Percentiles rank a stretch among this genome's conserved stretches.
Conservation (phyloP, 2,888 invertebrate genomes). For the Mesoligia furuncula region DNA sequence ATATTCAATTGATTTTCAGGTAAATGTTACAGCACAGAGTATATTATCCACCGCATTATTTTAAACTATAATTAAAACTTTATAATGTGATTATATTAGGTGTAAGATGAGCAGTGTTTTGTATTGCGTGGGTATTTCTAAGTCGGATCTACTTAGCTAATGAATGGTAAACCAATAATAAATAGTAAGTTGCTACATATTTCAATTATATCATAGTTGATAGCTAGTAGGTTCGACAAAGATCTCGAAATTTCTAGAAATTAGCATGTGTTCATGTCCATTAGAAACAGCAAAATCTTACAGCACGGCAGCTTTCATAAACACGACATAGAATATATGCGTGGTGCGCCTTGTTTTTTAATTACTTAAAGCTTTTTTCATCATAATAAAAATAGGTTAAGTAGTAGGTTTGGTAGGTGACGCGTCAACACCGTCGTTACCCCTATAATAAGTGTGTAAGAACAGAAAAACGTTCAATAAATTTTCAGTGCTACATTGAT, state of each 20-base stretch:
- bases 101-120: constrained; percentile 54
- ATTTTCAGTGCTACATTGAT: neutral
- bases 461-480: neutral
- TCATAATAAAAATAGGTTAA: constrained; percentile 4
- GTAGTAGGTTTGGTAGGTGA: neutral
- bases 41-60: constrained; percentile 65
- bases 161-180: constrained; percentile 59
- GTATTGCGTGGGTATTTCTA: constrained; percentile 54
- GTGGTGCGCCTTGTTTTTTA: neutral
- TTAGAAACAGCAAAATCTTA: constrained; percentile 30
- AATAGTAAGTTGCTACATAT: constrained; percentile 55
- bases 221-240: constrained; percentile 54
- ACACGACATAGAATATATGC: constrained; percentile 3
- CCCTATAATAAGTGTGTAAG: neutral
- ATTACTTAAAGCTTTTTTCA: neutral
- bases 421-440: neutral
- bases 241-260: constrained; percentile 45
- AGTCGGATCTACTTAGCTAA: constrained; percentile 58
- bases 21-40: constrained; percentile 25
- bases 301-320: constrained; percentile 29
- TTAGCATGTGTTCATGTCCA: constrained; percentile 33
- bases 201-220: constrained; percentile 59
- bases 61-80: constrained; percentile 47
- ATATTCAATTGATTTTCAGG: constrained; percentile 24
- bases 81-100: constrained; percentile 65